Evolutionary conservation across 2,888 invertebrate genomes (phyloP).

Genomic region (Trichogramma dendrolimi): DNA sequence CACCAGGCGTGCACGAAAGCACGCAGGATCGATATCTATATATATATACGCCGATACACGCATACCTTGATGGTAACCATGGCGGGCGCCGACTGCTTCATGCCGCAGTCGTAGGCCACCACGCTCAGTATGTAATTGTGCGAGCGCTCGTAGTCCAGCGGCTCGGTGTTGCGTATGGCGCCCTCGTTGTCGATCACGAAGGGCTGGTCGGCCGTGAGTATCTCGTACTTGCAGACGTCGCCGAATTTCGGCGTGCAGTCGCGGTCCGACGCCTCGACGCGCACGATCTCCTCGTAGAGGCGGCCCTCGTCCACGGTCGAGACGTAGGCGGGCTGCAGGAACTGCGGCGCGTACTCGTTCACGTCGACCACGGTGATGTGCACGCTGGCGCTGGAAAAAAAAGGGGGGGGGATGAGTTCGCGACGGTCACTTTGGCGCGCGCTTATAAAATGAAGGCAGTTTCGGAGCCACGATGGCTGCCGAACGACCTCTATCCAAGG

Average conservation of each 20-base stretch:
- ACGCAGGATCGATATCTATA: not conserved
- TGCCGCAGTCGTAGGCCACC: slow-evolving; percentile 96
- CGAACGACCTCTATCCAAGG: too few species aligned
- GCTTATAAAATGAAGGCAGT: too few species aligned
- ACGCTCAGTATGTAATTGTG: slow-evolving; percentile 96
- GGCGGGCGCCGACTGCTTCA: slow-evolving; percentile 88
- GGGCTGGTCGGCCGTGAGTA: slow-evolving; percentile 83
- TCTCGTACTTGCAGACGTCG: slow-evolving; percentile 96
- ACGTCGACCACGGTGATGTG: slow-evolving; percentile 94
- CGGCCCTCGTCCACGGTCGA: slow-evolving; percentile 87
- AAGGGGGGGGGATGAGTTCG: slow-evolving; percentile 15
- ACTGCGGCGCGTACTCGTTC: slow-evolving; percentile 91
- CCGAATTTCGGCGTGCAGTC: slow-evolving; percentile 95
- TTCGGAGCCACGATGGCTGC: too few species aligned
- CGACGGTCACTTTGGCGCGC: too few species aligned
- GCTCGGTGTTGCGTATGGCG: slow-evolving; percentile 89
- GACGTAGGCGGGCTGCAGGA: slow-evolving; percentile 86
- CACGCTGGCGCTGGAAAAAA: slow-evolving; percentile 73
- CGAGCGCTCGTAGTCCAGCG: slow-evolving; percentile 84
- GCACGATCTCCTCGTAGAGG: slow-evolving; percentile 82
- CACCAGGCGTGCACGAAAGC: too few species aligned
- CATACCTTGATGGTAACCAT: slow-evolving; percentile 85
- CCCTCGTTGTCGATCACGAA: slow-evolving; percentile 90
- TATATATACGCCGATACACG: not conserved
- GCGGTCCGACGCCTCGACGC: slow-evolving; percentile 86